Percentiles rank a stretch among this genome's conserved stretches.
phyloP scores from a whole-genome alignment of 2,113 vertebrate species.

The Hippocampus zosterae region DNA sequence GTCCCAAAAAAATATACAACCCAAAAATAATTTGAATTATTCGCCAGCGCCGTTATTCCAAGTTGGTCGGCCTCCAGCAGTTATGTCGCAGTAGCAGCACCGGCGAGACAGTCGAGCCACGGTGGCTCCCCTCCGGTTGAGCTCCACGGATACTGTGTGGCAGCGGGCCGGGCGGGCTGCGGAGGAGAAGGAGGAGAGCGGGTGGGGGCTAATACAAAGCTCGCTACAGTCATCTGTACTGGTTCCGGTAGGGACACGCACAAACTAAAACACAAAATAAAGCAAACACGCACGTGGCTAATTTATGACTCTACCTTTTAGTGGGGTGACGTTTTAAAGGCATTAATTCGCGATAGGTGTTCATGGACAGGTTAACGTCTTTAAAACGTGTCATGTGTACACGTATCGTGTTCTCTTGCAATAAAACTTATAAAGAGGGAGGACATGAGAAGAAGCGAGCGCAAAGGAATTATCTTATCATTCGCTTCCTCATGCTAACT shows the following conservation, averaged over 20 bases:
- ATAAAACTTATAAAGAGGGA: not conserved
- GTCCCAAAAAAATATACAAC: not conserved
- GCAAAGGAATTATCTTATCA: not conserved
- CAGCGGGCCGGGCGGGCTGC: not conserved
- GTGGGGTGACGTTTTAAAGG: not conserved
- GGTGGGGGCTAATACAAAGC: slow-evolving; percentile 9
- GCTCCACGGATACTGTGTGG: slow-evolving; percentile 35
- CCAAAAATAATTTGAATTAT: not conserved
- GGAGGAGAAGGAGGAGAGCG: not conserved
- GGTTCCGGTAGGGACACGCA: slow-evolving; percentile 17
- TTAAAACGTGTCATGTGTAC: not conserved
- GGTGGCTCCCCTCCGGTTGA: slow-evolving; percentile 36
- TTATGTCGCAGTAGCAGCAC: slow-evolving; percentile 39
- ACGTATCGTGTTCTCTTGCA: not conserved
- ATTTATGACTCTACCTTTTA: not conserved
- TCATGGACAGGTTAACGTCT: not conserved
- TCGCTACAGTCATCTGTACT: rapidly evolving
- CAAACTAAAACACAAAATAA: slow-evolving; percentile 24
- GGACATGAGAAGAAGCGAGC: not conserved
- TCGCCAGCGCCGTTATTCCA: slow-evolving; percentile 26
- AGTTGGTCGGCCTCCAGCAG: not conserved
- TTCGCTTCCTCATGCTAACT: not conserved
- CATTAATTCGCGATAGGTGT: not conserved
- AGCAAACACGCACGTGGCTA: not conserved
- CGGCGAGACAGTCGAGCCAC: slow-evolving; percentile 28